These are phyloP conservation scores for Felis catus DNA, from an alignment of 2,113 vertebrate genomes.

Conservation along the genomic window F.catus_Fca126_mat1.0 CM031412.1:226204001-226204500, in stretches of 20 bases:
- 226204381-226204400: too few species aligned
- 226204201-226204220: not conserved
- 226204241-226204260: not conserved
- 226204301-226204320: not conserved
- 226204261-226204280: not conserved
- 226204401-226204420: accelerated
- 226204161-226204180: too few species aligned
- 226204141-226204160: too few species aligned
- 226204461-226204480: not conserved
- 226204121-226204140: too few species aligned
- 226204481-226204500: not conserved
- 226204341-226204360: not conserved
- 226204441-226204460: not conserved
- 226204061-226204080: too few species aligned
- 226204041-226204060: too few species aligned
- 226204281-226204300: not conserved
- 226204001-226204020: too few species aligned
- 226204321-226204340: not conserved
- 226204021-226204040: too few species aligned
- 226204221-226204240: not conserved
- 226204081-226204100: too few species aligned
- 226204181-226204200: not conserved
- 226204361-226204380: accelerated
- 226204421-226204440: accelerated
- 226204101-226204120: too few species aligned